Conservation (phyloP, 2,888 invertebrate genomes). For the Pilophorus perplexus region DNA sequence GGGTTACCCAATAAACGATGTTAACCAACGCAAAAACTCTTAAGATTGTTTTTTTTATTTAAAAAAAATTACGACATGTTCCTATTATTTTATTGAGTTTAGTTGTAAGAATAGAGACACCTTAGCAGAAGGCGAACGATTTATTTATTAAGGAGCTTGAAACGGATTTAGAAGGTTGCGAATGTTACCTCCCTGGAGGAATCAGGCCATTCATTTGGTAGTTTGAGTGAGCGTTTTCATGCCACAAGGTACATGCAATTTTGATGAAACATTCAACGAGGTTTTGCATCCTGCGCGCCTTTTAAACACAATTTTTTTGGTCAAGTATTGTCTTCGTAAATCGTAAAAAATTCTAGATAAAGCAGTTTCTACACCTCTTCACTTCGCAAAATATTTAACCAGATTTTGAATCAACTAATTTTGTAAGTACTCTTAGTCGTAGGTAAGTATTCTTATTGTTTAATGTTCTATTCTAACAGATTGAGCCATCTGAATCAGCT, state of each 20-base stretch:
- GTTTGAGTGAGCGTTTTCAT: too few relatives aligned
- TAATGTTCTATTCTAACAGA: too few relatives aligned
- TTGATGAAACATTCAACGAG: background rate
- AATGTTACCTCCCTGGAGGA: too few relatives aligned
- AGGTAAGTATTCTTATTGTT: too few relatives aligned
- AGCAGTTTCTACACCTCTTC: background rate
- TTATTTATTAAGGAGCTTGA: too few relatives aligned
- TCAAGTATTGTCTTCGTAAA: too few relatives aligned
- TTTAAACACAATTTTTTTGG: background rate
- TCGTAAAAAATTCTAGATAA: background rate
- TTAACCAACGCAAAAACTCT: conserved; percentile 29
- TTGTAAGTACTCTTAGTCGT: too few relatives aligned
- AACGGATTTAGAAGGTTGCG: background rate
- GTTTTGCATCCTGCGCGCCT: background rate
- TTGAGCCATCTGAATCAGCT: too few relatives aligned
- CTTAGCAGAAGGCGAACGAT: too few relatives aligned
- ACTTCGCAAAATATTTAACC: background rate
- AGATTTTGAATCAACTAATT: background rate
- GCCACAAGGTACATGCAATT: too few relatives aligned
- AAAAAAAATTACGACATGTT: conserved; percentile 26
- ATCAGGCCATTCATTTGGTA: too few relatives aligned
- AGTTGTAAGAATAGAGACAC: conserved; percentile 1
- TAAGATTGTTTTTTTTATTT: conserved; percentile 18
- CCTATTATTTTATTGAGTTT: conserved; percentile 35
- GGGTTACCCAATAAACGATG: conserved; percentile 26